These are phyloP conservation scores for Drosophila setosimentum DNA, from an alignment of 2,888 invertebrate species.

Conservation along the genomic window DNA sequence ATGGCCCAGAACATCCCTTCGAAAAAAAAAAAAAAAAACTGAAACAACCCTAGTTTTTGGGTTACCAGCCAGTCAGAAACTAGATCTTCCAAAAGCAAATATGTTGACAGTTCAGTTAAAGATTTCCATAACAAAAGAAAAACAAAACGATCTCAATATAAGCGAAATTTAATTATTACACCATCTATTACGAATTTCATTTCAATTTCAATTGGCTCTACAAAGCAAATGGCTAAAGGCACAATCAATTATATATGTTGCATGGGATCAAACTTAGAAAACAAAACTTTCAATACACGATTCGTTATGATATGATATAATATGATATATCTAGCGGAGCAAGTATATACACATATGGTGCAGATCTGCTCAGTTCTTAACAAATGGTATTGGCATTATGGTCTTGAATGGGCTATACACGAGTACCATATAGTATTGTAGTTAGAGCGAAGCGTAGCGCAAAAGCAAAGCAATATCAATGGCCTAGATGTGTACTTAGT, in stretches of 20 bases:
- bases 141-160: conserved; percentile 46
- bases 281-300: conserved; percentile 32
- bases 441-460: conserved; percentile 53
- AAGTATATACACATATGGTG: conserved; percentile 16
- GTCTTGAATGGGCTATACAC: conserved; percentile 9
- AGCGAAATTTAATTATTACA: conserved; percentile 30
- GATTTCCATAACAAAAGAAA: conserved; percentile 6
- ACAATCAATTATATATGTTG: conserved; percentile 74
- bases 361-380: conserved; percentile 42
- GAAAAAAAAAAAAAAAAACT: background rate
- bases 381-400: background rate
- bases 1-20: conserved; percentile 22
- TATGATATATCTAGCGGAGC: conserved; percentile 29
- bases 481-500: conserved; percentile 69
- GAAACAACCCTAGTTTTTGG: conserved; percentile 16
- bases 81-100: conserved; percentile 24
- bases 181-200: conserved; percentile 25
- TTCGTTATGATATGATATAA: conserved; percentile 22
- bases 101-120: conserved; percentile 13
- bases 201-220: conserved; percentile 58
- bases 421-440: conserved; percentile 37
- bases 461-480: conserved; percentile 64
- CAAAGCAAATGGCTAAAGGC: conserved; percentile 62
- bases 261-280: conserved; percentile 79
- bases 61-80: conserved; percentile 24